These are phyloP conservation scores for Stenolophus ochropezus DNA, from an alignment of 2,888 invertebrate genomes.

Conservation along the genomic window DNA sequence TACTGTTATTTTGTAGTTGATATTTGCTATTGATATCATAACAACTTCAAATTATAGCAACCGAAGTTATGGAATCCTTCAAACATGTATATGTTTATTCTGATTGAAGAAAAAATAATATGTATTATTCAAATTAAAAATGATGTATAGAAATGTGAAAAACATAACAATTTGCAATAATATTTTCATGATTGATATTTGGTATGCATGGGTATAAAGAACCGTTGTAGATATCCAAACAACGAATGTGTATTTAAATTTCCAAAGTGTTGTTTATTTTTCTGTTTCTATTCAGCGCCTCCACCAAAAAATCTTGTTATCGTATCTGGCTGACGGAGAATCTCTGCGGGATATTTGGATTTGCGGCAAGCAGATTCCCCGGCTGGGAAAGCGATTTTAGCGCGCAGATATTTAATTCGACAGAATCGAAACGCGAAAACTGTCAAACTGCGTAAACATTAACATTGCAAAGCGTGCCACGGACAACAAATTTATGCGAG, in stretches of 20 bases:
- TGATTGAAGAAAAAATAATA: no score
- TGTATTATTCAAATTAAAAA: no score
- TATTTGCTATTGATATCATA: no score
- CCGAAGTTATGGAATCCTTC: no score
- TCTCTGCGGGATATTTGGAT: background rate
- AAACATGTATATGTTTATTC: no score
- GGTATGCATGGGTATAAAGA: no score
- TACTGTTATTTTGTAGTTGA: no score
- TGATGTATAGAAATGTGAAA: no score
- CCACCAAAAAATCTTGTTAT: background rate
- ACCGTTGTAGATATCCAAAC: no score
- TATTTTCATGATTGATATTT: no score
- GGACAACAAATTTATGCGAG: slow-evolving; percentile 51
- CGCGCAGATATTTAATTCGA: slow-evolving; percentile 40
- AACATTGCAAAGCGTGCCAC: slow-evolving; percentile 46
- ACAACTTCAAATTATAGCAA: no score
- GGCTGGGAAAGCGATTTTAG: slow-evolving; percentile 3
- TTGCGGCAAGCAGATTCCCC: background rate
- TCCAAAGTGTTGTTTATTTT: background rate
- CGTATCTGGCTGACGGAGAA: background rate
- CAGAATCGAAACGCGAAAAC: slow-evolving; percentile 47
- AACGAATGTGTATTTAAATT: background rate
- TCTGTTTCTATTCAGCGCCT: background rate
- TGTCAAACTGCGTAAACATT: slow-evolving; percentile 55
- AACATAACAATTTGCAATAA: no score